phyloP scores from a whole-genome alignment of 1,140 invertebrate genomes.

The Zaprionus tsacasi region DNA sequence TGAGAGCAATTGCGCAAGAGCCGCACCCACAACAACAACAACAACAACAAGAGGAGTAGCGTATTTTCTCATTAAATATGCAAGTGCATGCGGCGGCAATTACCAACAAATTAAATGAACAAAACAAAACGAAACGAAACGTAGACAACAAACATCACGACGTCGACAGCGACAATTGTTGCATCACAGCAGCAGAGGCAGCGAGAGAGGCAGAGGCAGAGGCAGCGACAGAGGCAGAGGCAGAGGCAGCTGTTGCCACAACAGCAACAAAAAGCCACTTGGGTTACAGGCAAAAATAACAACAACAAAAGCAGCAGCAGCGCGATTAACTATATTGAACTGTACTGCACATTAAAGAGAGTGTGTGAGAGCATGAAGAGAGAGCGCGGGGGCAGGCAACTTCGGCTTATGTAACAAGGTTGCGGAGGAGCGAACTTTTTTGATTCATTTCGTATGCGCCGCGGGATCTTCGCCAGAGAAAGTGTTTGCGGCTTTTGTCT shows the following conservation, averaged over 20 bases:
- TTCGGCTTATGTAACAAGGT: slow-evolving; percentile 69
- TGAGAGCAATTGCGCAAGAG: slow-evolving; percentile 36
- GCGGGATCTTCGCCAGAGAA: slow-evolving; percentile 66
- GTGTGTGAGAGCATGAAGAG: slow-evolving; percentile 9
- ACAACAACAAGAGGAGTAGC: slow-evolving; percentile 25
- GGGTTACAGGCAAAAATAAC: slow-evolving; percentile 50
- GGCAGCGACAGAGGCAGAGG: slow-evolving; percentile 15
- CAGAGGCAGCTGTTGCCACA: slow-evolving; percentile 24
- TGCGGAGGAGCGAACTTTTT: slow-evolving; percentile 66
- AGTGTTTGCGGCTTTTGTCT: slow-evolving; percentile 36
- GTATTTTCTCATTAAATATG: slow-evolving; percentile 70
- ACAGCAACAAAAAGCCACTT: slow-evolving; percentile 42
- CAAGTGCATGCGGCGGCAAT: slow-evolving; percentile 78
- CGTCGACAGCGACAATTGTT: slow-evolving; percentile 33
- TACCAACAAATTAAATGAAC: slow-evolving; percentile 80
- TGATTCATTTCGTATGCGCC: slow-evolving; percentile 71
- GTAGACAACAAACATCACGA: slow-evolving; percentile 54
- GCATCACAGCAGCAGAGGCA: slow-evolving; percentile 39
- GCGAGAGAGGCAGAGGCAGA: slow-evolving; percentile 18
- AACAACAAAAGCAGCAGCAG: slow-evolving; percentile 14
- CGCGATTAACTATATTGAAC: slow-evolving; percentile 57
- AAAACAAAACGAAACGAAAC: slow-evolving; percentile 62
- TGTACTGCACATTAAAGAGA: slow-evolving; percentile 43
- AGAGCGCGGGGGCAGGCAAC: background rate
- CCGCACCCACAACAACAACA: slow-evolving; percentile 33